A percentile compares a stretch with the other conserved stretches of the same genome.
Conservation (phyloP, 1,140 invertebrate species). For the Hermetia illucens region DNA sequence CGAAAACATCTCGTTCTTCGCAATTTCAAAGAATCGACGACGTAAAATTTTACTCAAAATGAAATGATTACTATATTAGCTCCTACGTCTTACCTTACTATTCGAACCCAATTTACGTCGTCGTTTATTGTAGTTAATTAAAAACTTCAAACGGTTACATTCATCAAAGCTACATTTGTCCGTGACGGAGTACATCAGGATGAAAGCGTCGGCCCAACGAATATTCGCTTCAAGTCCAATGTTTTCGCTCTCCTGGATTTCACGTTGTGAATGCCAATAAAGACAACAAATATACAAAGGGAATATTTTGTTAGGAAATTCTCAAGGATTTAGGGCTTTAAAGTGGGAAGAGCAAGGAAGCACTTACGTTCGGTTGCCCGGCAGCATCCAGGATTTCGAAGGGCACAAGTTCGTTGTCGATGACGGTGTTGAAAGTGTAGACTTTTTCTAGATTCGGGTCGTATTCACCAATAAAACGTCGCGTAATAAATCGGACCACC, state of each 20-base stretch:
- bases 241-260: slow-evolving; percentile 48
- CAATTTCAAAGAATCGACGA: too few species aligned
- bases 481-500: slow-evolving; percentile 65
- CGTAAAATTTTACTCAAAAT: too few species aligned
- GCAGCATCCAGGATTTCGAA: slow-evolving; percentile 70
- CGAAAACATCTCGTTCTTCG: too few species aligned
- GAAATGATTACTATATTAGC: too few species aligned
- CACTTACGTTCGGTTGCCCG: slow-evolving; percentile 51
- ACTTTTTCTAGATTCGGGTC: slow-evolving; percentile 64
- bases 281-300: neutral
- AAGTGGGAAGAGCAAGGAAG: too few species aligned
- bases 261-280: slow-evolving; percentile 16
- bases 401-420: slow-evolving; percentile 62
- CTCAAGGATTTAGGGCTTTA: too few species aligned
- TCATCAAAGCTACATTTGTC: slow-evolving; percentile 75
- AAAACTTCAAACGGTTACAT: slow-evolving; percentile 60
- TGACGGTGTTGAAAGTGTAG: slow-evolving; percentile 57
- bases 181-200: slow-evolving; percentile 71
- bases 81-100: slow-evolving; percentile 32
- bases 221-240: slow-evolving; percentile 59
- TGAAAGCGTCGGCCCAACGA: slow-evolving; percentile 70
- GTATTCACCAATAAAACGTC: slow-evolving; percentile 72
- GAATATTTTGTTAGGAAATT: too few species aligned
- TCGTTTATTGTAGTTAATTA: slow-evolving; percentile 63
- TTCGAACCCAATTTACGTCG: slow-evolving; percentile 41